These are phyloP conservation scores for Cyaniris semiargus DNA, from an alignment of 2,888 invertebrate genomes.

Conservation along the genomic window DNA sequence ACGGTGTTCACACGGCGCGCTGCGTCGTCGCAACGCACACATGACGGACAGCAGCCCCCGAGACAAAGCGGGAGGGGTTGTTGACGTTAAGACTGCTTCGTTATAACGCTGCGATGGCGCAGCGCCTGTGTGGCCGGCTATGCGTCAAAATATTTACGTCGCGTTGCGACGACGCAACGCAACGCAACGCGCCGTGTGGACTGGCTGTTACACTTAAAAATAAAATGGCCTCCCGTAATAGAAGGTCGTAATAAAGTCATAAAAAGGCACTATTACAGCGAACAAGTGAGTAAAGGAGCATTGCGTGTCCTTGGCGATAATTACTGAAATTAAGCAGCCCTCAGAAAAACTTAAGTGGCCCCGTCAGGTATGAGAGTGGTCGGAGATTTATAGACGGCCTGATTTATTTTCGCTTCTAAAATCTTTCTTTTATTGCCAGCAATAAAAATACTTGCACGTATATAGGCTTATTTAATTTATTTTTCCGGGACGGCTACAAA, in stretches of 20 bases:
- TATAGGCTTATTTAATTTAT: conserved; percentile 21
- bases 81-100: no score
- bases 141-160: no score
- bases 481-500: not conserved
- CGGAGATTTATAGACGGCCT: conserved; percentile 30
- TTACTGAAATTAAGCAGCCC: conserved; percentile 30
- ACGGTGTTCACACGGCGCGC: no score
- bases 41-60: no score
- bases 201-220: not conserved
- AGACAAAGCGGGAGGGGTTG: no score
- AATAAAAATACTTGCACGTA: conserved; percentile 24
- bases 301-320: conserved; percentile 31
- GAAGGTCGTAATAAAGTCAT: conserved; percentile 15
- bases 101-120: no score
- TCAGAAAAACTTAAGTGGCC: conserved; percentile 33
- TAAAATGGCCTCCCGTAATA: not conserved
- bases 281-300: conserved; percentile 17
- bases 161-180: no score
- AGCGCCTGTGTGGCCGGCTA: no score
- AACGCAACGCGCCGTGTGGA: no score
- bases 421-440: conserved; percentile 13
- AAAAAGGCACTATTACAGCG: conserved; percentile 4
- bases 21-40: no score
- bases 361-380: conserved; percentile 32
- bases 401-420: conserved; percentile 30